A percentile compares a stretch with the other conserved stretches of the same genome.
These are phyloP conservation scores for Alexandromys oeconomus DNA, from an alignment of 2,797 vertebrate genomes.

Conservation along the genomic window DNA sequence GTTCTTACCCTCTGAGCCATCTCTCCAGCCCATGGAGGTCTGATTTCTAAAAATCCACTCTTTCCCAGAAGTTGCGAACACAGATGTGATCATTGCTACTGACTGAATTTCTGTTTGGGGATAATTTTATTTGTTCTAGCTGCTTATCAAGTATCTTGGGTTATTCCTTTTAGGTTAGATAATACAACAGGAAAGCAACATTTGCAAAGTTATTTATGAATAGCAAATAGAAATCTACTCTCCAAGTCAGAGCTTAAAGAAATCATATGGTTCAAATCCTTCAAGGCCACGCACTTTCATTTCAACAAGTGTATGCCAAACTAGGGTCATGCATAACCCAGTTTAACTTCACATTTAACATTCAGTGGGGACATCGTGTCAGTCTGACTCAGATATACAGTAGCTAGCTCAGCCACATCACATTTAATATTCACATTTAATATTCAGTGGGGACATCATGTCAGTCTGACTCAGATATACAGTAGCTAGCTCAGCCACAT, in stretches of 20 bases:
- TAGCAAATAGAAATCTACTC: constrained; percentile 10
- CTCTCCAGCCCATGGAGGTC: neutral
- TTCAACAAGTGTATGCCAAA: constrained; percentile 17
- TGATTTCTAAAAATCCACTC: neutral
- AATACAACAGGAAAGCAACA: constrained; percentile 11
- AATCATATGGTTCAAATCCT: neutral
- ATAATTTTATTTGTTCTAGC: constrained; percentile 27
- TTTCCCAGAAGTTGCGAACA: neutral
- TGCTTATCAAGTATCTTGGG: constrained; percentile 24
- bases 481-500: neutral
- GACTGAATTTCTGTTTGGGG: constrained; percentile 52
- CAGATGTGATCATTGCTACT: constrained; percentile 13
- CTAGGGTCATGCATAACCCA: neutral
- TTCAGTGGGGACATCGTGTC: neutral
- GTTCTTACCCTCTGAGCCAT: no score
- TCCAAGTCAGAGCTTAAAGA: constrained; percentile 5
- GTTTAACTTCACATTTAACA: neutral
- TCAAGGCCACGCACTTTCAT: neutral
- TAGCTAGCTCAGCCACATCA: neutral
- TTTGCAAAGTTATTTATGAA: constrained; percentile 31
- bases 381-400: neutral
- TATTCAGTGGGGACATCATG: neutral
- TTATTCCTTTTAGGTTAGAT: constrained; percentile 56
- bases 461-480: neutral
- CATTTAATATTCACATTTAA: constrained; percentile 23